These are phyloP conservation scores for Schizopygopsis pylzovi DNA, from an alignment of 2,797 vertebrate species.

Conservation along the genomic window DNA sequence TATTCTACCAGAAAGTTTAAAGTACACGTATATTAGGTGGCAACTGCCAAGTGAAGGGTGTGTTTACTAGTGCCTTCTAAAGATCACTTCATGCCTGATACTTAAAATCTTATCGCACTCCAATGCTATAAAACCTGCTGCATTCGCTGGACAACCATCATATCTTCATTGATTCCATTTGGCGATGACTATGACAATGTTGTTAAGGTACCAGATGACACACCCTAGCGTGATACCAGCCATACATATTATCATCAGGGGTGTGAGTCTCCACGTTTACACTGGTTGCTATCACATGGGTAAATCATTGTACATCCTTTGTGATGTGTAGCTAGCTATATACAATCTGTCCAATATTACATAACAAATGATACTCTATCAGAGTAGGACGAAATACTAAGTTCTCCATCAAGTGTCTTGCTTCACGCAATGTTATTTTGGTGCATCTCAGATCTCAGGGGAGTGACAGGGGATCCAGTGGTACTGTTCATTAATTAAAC, in stretches of 20 bases:
- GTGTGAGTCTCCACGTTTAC: slow-evolving; percentile 26
- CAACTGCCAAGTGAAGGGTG: slow-evolving; percentile 9
- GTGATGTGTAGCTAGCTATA: slow-evolving; percentile 24
- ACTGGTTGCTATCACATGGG: slow-evolving; percentile 19
- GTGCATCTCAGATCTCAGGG: slow-evolving; percentile 70
- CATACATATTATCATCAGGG: slow-evolving; percentile 29
- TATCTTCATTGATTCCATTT: slow-evolving; percentile 22
- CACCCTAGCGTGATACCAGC: slow-evolving; percentile 33
- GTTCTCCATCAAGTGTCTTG: slow-evolving; percentile 1
- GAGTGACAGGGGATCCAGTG: slow-evolving; percentile 68
- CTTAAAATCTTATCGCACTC: slow-evolving; percentile 28
- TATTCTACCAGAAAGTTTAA: not conserved
- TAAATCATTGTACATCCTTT: slow-evolving; percentile 29
- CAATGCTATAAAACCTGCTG: slow-evolving; percentile 21
- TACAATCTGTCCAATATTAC: not conserved
- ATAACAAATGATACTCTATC: slow-evolving; percentile 11
- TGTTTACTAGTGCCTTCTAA: not conserved
- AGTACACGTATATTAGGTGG: not conserved
- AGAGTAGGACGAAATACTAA: not conserved
- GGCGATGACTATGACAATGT: slow-evolving; percentile 45
- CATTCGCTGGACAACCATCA: not conserved
- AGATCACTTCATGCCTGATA: slow-evolving; percentile 4
- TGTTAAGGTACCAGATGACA: slow-evolving; percentile 52
- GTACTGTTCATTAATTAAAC: slow-evolving; percentile 74
- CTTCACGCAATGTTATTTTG: slow-evolving; percentile 19